Conservation (phyloP, 1,140 invertebrate species). For the Achroia grisella region DNA sequence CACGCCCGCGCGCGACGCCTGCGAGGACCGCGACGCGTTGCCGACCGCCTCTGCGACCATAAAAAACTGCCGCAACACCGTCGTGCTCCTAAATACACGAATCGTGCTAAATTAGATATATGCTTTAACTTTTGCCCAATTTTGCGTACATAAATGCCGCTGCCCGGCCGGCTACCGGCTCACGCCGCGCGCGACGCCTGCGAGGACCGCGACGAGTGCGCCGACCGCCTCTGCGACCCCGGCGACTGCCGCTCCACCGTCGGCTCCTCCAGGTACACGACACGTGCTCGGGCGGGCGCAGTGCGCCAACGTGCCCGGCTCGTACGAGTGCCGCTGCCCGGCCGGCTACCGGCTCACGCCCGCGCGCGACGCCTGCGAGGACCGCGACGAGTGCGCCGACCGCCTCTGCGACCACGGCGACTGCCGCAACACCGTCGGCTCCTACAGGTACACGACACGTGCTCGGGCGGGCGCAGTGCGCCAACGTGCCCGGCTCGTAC, state of each 20-base stretch:
- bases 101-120: too few species aligned
- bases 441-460: conserved; percentile 74
- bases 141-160: background rate
- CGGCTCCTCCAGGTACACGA: conserved; percentile 77
- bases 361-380: conserved; percentile 78
- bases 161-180: conserved; percentile 78
- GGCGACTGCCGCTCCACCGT: conserved; percentile 84
- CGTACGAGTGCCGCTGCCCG: conserved; percentile 83
- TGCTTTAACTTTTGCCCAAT: too few species aligned
- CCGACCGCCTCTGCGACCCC: conserved; percentile 63
- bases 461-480: conserved; percentile 89
- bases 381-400: conserved; percentile 85
- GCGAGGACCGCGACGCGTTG: too few species aligned
- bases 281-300: conserved; percentile 87
- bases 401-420: conserved; percentile 76
- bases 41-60: too few species aligned
- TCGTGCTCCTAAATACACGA: too few species aligned
- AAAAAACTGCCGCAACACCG: too few species aligned
- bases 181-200: conserved; percentile 84
- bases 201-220: conserved; percentile 81
- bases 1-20: too few species aligned
- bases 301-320: conserved; percentile 83
- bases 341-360: conserved; percentile 83
- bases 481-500: conserved; percentile 81
- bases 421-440: conserved; percentile 88